These are phyloP conservation scores for Eupithecia vulgata DNA, from an alignment of 2,888 invertebrate species.

Conservation along the genomic window DNA sequence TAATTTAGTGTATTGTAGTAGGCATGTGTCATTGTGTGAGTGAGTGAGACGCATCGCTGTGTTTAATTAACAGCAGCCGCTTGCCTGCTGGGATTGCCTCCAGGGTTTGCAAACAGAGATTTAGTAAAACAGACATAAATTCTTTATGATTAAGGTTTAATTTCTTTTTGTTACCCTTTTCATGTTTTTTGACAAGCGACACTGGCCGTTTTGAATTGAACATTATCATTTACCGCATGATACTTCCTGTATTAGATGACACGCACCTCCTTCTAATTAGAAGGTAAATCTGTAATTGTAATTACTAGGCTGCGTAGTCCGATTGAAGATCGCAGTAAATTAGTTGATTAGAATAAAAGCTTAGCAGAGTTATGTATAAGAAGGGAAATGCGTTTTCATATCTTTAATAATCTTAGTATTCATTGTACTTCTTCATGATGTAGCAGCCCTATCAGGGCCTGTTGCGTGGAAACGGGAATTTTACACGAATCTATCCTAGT, in stretches of 20 bases:
- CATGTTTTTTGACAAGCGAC: conserved; percentile 9
- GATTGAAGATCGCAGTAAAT: neutral
- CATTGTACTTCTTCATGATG: neutral
- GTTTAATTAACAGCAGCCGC: conserved; percentile 43
- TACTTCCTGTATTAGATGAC: neutral
- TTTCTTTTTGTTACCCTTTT: conserved; percentile 9
- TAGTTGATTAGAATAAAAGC: neutral
- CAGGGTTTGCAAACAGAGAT: conserved; percentile 23
- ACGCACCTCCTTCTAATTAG: neutral
- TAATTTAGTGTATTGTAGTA: conserved; percentile 16
- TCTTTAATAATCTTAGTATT: neutral
- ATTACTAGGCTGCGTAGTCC: neutral
- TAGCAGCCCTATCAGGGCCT: conserved; percentile 32
- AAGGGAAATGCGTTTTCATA: neutral
- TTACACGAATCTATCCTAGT: conserved; percentile 45
- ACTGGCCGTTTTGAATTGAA: neutral
- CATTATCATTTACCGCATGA: neutral
- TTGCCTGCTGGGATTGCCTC: conserved; percentile 20
- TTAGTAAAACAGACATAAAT: conserved; percentile 9
- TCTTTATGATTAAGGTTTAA: conserved; percentile 10
- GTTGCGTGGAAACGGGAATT: conserved; percentile 44
- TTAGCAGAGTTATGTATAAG: neutral
- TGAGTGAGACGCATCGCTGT: conserved; percentile 42
- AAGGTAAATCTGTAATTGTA: neutral
- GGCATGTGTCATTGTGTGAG: conserved; percentile 30